Conservation (phyloP, 1,140 invertebrate species). For the Bactericera cockerelli region DNA sequence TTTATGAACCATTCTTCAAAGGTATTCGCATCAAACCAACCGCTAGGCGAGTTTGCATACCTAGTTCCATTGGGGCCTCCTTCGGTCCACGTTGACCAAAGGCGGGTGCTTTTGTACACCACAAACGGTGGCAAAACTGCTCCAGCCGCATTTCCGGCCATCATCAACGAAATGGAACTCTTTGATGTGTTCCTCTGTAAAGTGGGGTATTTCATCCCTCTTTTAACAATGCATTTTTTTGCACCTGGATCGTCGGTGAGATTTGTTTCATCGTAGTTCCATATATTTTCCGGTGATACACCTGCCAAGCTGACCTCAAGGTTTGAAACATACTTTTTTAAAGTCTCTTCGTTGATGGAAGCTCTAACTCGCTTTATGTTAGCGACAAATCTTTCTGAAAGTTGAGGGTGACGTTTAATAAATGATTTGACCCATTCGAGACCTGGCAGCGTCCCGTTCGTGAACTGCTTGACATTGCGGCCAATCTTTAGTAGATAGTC, state of each 20-base stretch:
- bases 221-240: conserved; percentile 25
- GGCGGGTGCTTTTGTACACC: too few relatives aligned
- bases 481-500: too few relatives aligned
- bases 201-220: conserved; percentile 26
- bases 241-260: conserved; percentile 29
- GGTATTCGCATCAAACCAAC: conserved; percentile 23
- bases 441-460: too few relatives aligned
- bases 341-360: conserved; percentile 14
- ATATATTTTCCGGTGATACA: conserved; percentile 25
- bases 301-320: conserved; percentile 21
- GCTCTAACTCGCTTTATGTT: conserved; percentile 16
- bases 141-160: conserved; percentile 16
- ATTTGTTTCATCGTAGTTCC: conserved; percentile 32
- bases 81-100: too few relatives aligned
- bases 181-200: conserved; percentile 15
- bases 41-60: too few relatives aligned
- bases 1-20: too few relatives aligned
- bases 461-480: too few relatives aligned
- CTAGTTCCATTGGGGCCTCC: too few relatives aligned
- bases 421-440: conserved; percentile 1
- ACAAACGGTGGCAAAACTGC: conserved; percentile 22
- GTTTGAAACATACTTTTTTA: conserved; percentile 26
- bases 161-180: conserved; percentile 15
- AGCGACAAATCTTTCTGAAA: conserved; percentile 9
- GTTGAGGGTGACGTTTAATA: not conserved